These are phyloP conservation scores for Drosophila melanocephala DNA, from an alignment of 2,888 invertebrate genomes.

Conservation along the genomic window DNA sequence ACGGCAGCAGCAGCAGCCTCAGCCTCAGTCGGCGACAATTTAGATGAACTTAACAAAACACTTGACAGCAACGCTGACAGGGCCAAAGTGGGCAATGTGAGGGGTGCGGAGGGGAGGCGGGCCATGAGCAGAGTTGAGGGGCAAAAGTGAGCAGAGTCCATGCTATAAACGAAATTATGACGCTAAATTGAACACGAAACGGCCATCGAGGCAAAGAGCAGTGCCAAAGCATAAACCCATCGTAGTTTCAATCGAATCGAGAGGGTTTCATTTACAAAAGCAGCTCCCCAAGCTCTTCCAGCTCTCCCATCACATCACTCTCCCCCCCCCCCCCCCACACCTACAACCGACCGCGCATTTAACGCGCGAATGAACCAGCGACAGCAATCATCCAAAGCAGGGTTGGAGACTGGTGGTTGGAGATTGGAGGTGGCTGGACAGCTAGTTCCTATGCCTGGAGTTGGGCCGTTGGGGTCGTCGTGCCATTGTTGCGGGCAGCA, in stretches of 20 bases:
- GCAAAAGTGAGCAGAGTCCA: conserved; percentile 57
- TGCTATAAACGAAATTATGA: conserved; percentile 81
- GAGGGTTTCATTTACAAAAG: conserved; percentile 56
- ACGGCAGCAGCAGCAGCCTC: conserved; percentile 7
- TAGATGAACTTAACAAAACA: conserved; percentile 82
- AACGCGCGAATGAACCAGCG: conserved; percentile 72
- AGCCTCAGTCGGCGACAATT: conserved; percentile 67
- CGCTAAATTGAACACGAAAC: conserved; percentile 82
- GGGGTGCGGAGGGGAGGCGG: conserved; percentile 1
- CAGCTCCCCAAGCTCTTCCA: conserved; percentile 14
- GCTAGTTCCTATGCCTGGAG: conserved; percentile 50
- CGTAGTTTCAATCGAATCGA: conserved; percentile 44
- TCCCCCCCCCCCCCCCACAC: conserved; percentile 6
- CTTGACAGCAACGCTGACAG: conserved; percentile 65
- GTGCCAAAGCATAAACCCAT: conserved; percentile 43
- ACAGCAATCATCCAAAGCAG: conserved; percentile 59
- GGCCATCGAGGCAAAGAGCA: conserved; percentile 64
- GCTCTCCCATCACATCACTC: background rate
- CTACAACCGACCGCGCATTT: conserved; percentile 49
- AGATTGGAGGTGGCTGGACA: conserved; percentile 34
- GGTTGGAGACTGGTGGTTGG: conserved; percentile 22
- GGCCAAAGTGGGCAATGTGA: conserved; percentile 4
- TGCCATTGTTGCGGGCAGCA: conserved; percentile 50
- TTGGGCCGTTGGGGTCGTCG: conserved; percentile 47
- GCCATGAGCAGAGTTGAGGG: conserved; percentile 5